Evolutionary conservation across 2,888 invertebrate genomes (phyloP).

Genomic region (Pristionchus arcanus): DNA sequence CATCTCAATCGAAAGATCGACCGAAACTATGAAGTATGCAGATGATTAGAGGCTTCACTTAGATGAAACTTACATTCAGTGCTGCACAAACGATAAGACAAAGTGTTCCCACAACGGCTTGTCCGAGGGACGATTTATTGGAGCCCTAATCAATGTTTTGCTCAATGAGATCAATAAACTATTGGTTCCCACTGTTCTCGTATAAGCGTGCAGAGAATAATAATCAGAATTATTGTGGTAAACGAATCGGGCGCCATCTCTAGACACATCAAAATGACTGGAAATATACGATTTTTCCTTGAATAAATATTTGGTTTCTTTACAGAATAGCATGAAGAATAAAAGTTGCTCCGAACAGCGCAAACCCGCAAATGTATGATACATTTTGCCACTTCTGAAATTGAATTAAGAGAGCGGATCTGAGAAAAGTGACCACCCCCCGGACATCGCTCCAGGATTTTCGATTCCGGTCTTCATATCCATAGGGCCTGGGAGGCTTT

Average conservation of each 20-base stretch:
- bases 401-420: no score
- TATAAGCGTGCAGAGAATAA: neutral
- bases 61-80: neutral
- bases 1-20: neutral
- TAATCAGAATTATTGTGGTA: neutral
- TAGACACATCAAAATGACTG: neutral
- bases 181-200: neutral
- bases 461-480: no score
- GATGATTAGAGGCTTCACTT: neutral
- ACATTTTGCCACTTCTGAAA: neutral
- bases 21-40: neutral
- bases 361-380: neutral
- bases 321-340: neutral
- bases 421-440: no score
- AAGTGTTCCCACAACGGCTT: neutral
- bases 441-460: no score
- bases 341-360: neutral
- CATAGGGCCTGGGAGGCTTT: no score
- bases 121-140: neutral
- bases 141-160: neutral
- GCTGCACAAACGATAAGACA: neutral
- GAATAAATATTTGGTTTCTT: neutral
- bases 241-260: neutral
- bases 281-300: neutral
- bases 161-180: neutral